These are phyloP conservation scores for Papilio machaon DNA, from an alignment of 1,140 invertebrate genomes.

Conservation along the genomic window DNA sequence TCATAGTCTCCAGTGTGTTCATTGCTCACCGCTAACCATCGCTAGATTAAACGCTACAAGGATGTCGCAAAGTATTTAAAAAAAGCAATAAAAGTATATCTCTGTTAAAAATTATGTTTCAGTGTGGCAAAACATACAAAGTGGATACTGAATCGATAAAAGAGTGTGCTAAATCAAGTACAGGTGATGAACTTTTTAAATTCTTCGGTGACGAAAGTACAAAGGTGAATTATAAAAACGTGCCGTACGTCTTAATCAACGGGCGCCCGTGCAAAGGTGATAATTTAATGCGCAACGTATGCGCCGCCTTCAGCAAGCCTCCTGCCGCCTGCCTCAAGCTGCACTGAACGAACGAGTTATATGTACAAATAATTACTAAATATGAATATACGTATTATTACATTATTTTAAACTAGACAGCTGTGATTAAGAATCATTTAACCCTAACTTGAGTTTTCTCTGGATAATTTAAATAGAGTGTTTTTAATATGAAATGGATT, in stretches of 20 bases:
- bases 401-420: neutral
- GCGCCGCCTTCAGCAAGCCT: constrained; percentile 51
- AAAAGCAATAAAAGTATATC: neutral
- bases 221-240: constrained; percentile 51
- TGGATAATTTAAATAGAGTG: no score
- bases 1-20: no score
- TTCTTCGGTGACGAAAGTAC: constrained; percentile 63
- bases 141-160: constrained; percentile 58
- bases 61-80: neutral
- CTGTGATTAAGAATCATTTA: neutral
- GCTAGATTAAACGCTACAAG: neutral
- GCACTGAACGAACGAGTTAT: constrained; percentile 29
- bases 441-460: neutral
- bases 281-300: constrained; percentile 56
- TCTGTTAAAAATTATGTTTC: constrained; percentile 43
- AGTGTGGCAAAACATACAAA: constrained; percentile 59
- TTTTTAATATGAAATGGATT: no score
- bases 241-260: constrained; percentile 66
- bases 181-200: constrained; percentile 57
- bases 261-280: constrained; percentile 42
- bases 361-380: constrained; percentile 5
- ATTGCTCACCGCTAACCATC: no score
- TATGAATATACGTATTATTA: neutral
- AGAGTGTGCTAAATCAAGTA: constrained; percentile 58
- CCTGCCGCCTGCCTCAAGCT: constrained; percentile 49